phyloP scores from a whole-genome alignment of 2,888 invertebrate genomes.

The Dynastes tityus region DNA sequence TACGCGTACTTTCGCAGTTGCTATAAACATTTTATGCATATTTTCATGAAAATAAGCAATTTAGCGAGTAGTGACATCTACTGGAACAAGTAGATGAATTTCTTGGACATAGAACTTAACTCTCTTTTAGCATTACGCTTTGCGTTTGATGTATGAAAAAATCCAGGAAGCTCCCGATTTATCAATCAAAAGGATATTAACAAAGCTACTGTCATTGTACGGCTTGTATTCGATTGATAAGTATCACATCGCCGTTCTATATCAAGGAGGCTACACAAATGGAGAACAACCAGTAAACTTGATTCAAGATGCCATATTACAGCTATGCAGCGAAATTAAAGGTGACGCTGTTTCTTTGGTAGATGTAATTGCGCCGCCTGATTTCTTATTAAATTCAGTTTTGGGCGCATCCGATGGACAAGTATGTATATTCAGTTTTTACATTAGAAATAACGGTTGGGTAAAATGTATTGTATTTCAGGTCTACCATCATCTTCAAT shows the following conservation, averaged over 20 bases:
- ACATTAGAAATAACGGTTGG: too few species aligned
- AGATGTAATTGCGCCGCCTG: conserved; percentile 90
- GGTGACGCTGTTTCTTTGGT: conserved; percentile 84
- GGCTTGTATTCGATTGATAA: conserved; percentile 83
- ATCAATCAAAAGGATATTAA: conserved; percentile 73
- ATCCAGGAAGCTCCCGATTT: conserved; percentile 68
- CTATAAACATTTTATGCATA: too few species aligned
- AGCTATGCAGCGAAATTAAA: conserved; percentile 76
- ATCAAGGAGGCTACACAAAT: conserved; percentile 77
- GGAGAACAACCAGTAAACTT: conserved; percentile 74
- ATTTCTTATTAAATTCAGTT: conserved; percentile 88
- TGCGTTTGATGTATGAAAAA: conserved; percentile 39
- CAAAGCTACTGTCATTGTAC: conserved; percentile 78
- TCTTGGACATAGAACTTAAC: background rate
- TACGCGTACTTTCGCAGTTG: too few species aligned
- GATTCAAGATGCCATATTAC: conserved; percentile 80
- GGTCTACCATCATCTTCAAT: conserved; percentile 84
- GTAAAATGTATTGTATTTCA: conserved; percentile 62
- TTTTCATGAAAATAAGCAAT: too few species aligned
- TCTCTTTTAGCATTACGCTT: conserved; percentile 49
- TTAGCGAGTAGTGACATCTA: too few species aligned
- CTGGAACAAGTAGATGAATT: too few species aligned
- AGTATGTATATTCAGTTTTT: conserved; percentile 70
- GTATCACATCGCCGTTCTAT: conserved; percentile 80
- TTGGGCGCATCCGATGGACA: conserved; percentile 91